A percentile compares a stretch with the other conserved stretches of the same genome.
These are phyloP conservation scores for Zingel zingel DNA, from an alignment of 2,113 vertebrate genomes.

Conservation along the genomic window DNA sequence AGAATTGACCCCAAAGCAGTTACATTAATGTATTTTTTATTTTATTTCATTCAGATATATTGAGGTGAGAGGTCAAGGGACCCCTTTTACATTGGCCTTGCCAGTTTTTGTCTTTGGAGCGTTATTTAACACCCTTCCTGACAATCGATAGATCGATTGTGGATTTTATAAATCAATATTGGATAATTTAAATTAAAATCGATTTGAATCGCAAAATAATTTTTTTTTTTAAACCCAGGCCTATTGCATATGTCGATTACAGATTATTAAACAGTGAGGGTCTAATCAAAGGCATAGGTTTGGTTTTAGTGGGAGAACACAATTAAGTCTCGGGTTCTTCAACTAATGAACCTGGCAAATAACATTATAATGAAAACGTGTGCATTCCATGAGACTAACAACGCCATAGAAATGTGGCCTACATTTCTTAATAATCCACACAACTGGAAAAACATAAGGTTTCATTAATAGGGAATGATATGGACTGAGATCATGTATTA, in stretches of 20 bases:
- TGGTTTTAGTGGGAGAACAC: conserved; percentile 4
- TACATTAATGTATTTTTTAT: too few relatives aligned
- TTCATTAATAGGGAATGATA: not conserved
- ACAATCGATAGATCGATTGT: too few relatives aligned
- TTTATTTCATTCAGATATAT: too few relatives aligned
- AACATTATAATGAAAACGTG: not conserved
- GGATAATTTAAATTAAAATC: too few relatives aligned
- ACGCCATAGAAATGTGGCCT: not conserved
- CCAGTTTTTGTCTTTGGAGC: too few relatives aligned
- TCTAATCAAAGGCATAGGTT: conserved; percentile 13
- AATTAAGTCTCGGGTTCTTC: not conserved
- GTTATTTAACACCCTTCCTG: too few relatives aligned
- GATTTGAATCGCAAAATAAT: too few relatives aligned
- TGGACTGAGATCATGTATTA: not conserved
- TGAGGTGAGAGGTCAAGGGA: too few relatives aligned
- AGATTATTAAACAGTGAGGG: not conserved
- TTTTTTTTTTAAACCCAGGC: too few relatives aligned
- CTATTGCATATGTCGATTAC: not conserved
- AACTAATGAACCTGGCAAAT: not conserved
- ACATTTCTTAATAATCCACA: not conserved
- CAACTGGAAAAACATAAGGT: not conserved
- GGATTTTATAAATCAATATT: too few relatives aligned
- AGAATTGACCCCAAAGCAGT: too few relatives aligned
- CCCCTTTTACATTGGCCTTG: too few relatives aligned
- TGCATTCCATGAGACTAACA: not conserved